phyloP scores from a whole-genome alignment of 2,113 vertebrate species.

The Paradisaea rubra region DNA sequence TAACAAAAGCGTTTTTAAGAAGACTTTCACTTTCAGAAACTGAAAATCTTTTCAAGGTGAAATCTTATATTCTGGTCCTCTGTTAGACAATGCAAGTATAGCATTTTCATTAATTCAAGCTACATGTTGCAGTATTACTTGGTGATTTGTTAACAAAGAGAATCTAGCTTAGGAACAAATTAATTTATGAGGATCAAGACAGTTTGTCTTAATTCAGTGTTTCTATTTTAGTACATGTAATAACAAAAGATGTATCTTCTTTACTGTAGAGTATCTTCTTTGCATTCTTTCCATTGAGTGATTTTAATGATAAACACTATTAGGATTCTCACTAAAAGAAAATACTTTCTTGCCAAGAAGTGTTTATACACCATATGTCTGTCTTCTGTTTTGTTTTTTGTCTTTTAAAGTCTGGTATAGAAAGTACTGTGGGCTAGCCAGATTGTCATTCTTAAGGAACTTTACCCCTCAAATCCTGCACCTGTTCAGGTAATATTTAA shows the following conservation, averaged over 20 bases:
- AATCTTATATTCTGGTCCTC: neutral
- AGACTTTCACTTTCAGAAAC: neutral
- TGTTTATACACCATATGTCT: neutral
- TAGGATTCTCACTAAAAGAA: neutral
- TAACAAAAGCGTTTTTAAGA: neutral
- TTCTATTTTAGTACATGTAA: neutral
- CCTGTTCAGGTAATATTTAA: neutral
- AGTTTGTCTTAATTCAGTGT: neutral
- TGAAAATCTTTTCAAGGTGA: neutral
- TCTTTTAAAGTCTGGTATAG: neutral
- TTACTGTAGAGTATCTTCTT: neutral
- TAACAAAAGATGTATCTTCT: neutral
- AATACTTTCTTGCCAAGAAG: neutral
- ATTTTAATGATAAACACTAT: neutral
- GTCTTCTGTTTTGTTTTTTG: neutral
- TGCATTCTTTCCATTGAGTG: neutral
- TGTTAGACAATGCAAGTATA: neutral
- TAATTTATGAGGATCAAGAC: neutral
- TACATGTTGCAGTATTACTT: neutral
- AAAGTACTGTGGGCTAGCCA: neutral
- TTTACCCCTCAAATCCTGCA: neutral
- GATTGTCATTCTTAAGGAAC: neutral
- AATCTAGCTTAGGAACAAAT: neutral
- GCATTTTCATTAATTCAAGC: neutral
- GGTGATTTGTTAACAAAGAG: neutral